A percentile compares a stretch with the other conserved stretches of the same genome.
These are phyloP conservation scores for Megalopta genalis DNA, from an alignment of 1,140 invertebrate species.

Conservation along the genomic window DNA sequence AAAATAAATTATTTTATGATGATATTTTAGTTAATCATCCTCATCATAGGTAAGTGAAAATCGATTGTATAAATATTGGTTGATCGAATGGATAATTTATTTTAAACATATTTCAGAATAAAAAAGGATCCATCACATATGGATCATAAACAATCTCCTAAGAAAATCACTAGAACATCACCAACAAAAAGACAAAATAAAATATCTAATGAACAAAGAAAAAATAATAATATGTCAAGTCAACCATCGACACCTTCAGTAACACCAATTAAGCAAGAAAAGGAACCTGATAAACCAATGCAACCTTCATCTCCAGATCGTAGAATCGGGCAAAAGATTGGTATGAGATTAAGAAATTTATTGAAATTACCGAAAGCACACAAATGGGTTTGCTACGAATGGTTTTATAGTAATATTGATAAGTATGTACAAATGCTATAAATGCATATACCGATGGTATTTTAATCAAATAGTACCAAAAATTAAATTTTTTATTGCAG, in stretches of 20 bases:
- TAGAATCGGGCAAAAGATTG: slow-evolving; percentile 92
- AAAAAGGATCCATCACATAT: slow-evolving; percentile 74
- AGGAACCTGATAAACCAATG: slow-evolving; percentile 74
- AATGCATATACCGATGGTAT: slow-evolving; percentile 19
- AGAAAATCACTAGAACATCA: slow-evolving; percentile 81
- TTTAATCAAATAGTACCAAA: slow-evolving; percentile 19
- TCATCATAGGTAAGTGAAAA: slow-evolving; percentile 79
- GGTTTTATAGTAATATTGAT: slow-evolving; percentile 99
- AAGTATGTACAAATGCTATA: slow-evolving; percentile 80
- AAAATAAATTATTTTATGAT: slow-evolving; percentile 94
- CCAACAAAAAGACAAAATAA: slow-evolving; percentile 83
- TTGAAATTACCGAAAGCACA: slow-evolving; percentile 99
- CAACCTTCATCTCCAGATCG: slow-evolving; percentile 84
- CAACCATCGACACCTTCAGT: slow-evolving; percentile 75
- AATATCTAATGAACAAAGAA: slow-evolving; percentile 64
- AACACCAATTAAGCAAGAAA: slow-evolving; percentile 79
- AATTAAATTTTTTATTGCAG: slow-evolving; percentile 77
- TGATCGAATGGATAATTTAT: slow-evolving; percentile 10
- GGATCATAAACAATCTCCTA: slow-evolving; percentile 76
- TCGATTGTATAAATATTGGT: neutral
- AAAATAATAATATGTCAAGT: slow-evolving; percentile 57
- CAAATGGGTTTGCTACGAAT: slow-evolving; percentile 99
- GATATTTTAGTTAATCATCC: slow-evolving; percentile 93
- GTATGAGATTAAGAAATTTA: slow-evolving; percentile 95
- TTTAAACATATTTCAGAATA: slow-evolving; percentile 64